These are phyloP conservation scores for Drosophila oshimai DNA, from an alignment of 1,140 invertebrate species.

Conservation along the genomic window DNA sequence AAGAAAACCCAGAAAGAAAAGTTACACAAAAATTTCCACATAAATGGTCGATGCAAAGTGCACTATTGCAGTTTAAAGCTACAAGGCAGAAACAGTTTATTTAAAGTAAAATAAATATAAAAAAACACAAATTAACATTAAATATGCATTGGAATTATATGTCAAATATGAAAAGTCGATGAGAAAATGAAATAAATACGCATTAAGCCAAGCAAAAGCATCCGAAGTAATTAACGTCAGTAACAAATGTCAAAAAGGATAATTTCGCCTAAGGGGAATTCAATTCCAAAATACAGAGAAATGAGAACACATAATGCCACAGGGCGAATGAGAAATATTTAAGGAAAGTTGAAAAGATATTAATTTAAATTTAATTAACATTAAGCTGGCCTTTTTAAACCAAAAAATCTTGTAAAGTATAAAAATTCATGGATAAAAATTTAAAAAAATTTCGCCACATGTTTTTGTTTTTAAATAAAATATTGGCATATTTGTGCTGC, in stretches of 20 bases:
- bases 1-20: conserved; percentile 25
- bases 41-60: background rate
- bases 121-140: conserved; percentile 2
- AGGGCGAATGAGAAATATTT: background rate
- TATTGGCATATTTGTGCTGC: conserved; percentile 1
- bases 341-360: background rate
- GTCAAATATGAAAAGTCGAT: conserved; percentile 1
- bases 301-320: background rate
- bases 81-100: background rate
- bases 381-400: too few relatives aligned
- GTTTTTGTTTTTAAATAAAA: background rate
- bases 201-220: background rate
- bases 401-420: too few relatives aligned
- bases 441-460: too few relatives aligned
- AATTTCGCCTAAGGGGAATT: background rate
- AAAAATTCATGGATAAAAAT: too few relatives aligned
- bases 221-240: conserved; percentile 51
- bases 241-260: conserved; percentile 31
- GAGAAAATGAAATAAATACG: conserved; percentile 23
- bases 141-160: background rate
- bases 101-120: conserved; percentile 1
- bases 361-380: background rate
- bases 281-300: background rate
- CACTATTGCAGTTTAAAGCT: conserved; percentile 15
- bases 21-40: conserved; percentile 27